Evolutionary conservation across 2,888 invertebrate genomes (phyloP).

Genomic region (Athripsodes cinereus): DNA sequence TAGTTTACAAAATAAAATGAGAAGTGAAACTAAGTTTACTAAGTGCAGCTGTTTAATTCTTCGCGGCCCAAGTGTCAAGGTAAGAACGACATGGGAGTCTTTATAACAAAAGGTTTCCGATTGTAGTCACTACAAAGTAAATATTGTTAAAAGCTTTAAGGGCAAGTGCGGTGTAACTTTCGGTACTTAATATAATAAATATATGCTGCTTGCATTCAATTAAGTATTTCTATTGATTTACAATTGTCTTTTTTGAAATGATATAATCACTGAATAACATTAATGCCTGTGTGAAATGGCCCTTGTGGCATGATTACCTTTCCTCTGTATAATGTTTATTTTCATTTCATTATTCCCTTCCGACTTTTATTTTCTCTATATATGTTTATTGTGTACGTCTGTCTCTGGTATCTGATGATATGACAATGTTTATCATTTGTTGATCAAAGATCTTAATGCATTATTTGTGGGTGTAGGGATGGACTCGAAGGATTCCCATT

Average conservation of each 20-base stretch:
- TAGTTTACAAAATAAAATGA: constrained; percentile 37
- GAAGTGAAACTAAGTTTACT: constrained; percentile 48
- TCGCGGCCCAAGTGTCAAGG: constrained; percentile 50
- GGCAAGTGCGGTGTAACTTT: constrained; percentile 22
- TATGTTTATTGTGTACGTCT: not conserved
- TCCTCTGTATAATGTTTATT: not conserved
- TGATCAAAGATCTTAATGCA: no score
- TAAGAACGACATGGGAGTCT: constrained; percentile 49
- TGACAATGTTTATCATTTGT: not conserved
- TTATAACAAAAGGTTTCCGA: constrained; percentile 47
- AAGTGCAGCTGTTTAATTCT: constrained; percentile 51
- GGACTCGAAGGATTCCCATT: constrained; percentile 58
- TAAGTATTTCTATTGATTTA: not conserved
- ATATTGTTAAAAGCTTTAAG: constrained; percentile 23
- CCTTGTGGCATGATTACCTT: not conserved
- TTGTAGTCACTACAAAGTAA: constrained; percentile 29
- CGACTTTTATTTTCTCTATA: not conserved
- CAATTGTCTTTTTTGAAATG: not conserved
- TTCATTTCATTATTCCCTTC: not conserved
- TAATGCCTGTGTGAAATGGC: constrained; percentile 4
- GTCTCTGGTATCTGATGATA: not conserved
- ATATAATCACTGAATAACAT: not conserved
- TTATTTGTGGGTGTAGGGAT: constrained; percentile 37
- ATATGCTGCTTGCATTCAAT: not conserved
- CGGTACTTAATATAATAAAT: constrained; percentile 14